Evolutionary conservation across 1,140 invertebrate genomes (phyloP).

Genomic region (Rhyzopertha dominica): DNA sequence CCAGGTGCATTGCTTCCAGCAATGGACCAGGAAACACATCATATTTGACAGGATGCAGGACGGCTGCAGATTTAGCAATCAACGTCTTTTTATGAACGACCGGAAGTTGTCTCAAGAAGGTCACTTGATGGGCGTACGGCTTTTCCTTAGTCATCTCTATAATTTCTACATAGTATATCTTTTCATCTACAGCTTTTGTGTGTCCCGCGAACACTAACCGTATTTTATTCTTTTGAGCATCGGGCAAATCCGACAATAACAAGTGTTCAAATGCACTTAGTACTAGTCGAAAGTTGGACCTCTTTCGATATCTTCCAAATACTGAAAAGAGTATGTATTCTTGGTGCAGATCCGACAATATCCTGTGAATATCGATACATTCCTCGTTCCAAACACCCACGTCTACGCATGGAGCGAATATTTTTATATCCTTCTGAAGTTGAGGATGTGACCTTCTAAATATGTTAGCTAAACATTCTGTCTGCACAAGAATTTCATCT

Average conservation of each 20-base stretch:
- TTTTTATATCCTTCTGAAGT: slow-evolving; percentile 17
- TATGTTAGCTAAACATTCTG: slow-evolving; percentile 28
- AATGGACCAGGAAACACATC: slow-evolving; percentile 34
- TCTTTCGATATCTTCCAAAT: slow-evolving; percentile 31
- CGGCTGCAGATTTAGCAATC: slow-evolving; percentile 27
- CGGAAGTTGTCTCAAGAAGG: slow-evolving; percentile 33
- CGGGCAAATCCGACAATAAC: slow-evolving; percentile 19
- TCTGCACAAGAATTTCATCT: slow-evolving; percentile 33
- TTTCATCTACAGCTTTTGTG: slow-evolving; percentile 25
- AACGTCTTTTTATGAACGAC: slow-evolving; percentile 37
- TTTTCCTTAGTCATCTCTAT: slow-evolving; percentile 27
- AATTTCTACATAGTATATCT: slow-evolving; percentile 32
- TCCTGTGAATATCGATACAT: slow-evolving; percentile 29
- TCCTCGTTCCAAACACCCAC: slow-evolving; percentile 33
- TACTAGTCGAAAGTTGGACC: slow-evolving; percentile 36
- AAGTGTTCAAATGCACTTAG: slow-evolving; percentile 35
- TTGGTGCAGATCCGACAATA: slow-evolving; percentile 34
- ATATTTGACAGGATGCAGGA: slow-evolving; percentile 31
- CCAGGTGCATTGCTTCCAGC: slow-evolving; percentile 30
- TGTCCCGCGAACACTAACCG: slow-evolving; percentile 37
- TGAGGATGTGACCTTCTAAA: slow-evolving; percentile 32
- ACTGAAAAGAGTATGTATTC: slow-evolving; percentile 32
- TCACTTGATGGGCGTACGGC: slow-evolving; percentile 33
- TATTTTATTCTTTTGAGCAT: slow-evolving; percentile 24
- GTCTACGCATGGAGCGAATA: slow-evolving; percentile 33